A percentile compares a stretch with the other conserved stretches of the same genome.
phyloP scores from a whole-genome alignment of 2,888 invertebrate genomes.

The Hoplodrina ambigua region DNA sequence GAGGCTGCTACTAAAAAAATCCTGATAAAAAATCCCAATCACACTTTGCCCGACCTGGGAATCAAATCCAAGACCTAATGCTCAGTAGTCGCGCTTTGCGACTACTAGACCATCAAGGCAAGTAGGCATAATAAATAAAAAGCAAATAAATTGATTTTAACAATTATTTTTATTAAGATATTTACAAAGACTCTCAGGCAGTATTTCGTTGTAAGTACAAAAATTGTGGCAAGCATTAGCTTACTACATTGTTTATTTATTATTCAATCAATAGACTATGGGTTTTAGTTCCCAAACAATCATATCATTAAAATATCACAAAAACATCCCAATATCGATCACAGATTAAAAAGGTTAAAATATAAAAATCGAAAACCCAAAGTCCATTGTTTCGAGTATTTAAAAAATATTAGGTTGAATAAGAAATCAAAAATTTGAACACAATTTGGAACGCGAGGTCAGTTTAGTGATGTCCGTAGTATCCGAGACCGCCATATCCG shows the following conservation, averaged over 20 bases:
- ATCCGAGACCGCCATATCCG: slow-evolving; percentile 61
- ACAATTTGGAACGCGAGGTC: slow-evolving; percentile 37
- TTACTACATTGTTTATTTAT: slow-evolving; percentile 6
- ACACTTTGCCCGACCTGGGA: too few species aligned
- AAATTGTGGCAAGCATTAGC: slow-evolving; percentile 35
- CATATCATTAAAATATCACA: slow-evolving; percentile 39
- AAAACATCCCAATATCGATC: slow-evolving; percentile 39
- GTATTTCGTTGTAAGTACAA: slow-evolving; percentile 67
- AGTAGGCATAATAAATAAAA: slow-evolving; percentile 7
- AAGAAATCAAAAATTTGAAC: slow-evolving; percentile 45
- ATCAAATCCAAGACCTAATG: too few species aligned
- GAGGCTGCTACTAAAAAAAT: too few species aligned
- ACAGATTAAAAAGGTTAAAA: slow-evolving; percentile 52
- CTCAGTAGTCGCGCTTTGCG: too few species aligned
- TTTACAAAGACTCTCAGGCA: slow-evolving; percentile 76
- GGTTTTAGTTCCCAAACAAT: slow-evolving; percentile 24
- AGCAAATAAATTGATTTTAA: slow-evolving; percentile 12
- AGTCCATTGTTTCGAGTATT: slow-evolving; percentile 64
- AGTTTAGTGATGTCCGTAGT: slow-evolving; percentile 76
- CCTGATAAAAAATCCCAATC: too few species aligned
- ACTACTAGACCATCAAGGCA: too few species aligned
- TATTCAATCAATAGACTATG: slow-evolving; percentile 34
- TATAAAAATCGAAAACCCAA: slow-evolving; percentile 39
- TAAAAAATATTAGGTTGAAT: slow-evolving; percentile 32
- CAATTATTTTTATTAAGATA: slow-evolving; percentile 70